Base-by-base conservation (phyloP, 2,888 invertebrate species). In the Aphodius sticticus region DNA sequence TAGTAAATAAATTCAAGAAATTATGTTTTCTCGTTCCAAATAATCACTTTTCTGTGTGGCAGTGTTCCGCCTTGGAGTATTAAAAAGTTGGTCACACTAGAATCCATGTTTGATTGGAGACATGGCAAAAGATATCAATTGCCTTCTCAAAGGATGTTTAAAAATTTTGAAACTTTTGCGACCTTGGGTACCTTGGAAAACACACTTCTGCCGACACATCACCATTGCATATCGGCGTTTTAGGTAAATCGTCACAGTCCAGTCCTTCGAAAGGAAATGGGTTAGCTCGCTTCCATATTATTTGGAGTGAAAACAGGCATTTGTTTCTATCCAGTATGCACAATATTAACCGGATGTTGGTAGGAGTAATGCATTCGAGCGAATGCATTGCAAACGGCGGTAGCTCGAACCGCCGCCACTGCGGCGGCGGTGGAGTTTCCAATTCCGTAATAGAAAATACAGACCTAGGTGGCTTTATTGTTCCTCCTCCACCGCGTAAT, bases 371-470 rank as follows among this genome's bases (percentile, higher is more conserved):
- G 76, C 76, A 76, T 76, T 76, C 76, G 71, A 76, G 16, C 69
- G 79, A 77, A 79, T 77, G 69, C 79, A 76, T 78, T 78, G 70
- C 26, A 53, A 15, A 26, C 1, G 26, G 15, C 71, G 72, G 71
- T 77, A 72, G 35, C 6, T 2, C 53, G 53, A 53, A 12, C 53
- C 53, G 35, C n/a, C 69, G 12, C 74, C n/a, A 69, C 14, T 16
- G 69, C 38, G 69, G 69, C 70, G 36, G 77, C 70, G 16, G 75
- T 76, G 16, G 79, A 74, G 79, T 77, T 79, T 79, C 77, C 79
- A 79, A 79, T 79, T 74, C 74, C 79, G 74, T 79, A 79, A 79
- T 79, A 79, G 79, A 79, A 79, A 76, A 79, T 69, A 76, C 77
- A 69, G 69, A 36, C 35, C 70, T n/a, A 3, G 76, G 76, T 69